These are phyloP conservation scores for Galaxea fascicularis DNA, from an alignment of 92 coral and sea anemone genomes.

Conservation along the genomic window DNA sequence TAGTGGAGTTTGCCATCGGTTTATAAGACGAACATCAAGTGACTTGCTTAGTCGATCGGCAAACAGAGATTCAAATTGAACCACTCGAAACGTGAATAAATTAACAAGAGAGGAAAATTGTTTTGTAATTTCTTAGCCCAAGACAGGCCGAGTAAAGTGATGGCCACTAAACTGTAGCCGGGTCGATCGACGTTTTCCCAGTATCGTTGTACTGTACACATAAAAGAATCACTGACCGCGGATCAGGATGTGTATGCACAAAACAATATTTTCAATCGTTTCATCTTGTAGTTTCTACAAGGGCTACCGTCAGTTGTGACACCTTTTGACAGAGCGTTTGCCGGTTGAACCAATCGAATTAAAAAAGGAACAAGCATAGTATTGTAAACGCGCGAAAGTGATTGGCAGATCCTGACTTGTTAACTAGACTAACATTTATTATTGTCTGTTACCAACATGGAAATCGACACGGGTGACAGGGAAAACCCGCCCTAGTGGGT, in stretches of 20 bases:
- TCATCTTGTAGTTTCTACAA: conserved; percentile 97
- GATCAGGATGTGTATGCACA: conserved; percentile 80
- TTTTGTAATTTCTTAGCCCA: conserved; percentile 38
- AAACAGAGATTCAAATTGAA: conserved; percentile 79
- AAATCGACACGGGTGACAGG: conserved; percentile 98
- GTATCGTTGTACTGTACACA: conserved; percentile 72
- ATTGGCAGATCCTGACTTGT: conserved; percentile 98
- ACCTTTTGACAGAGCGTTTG: conserved; percentile 93
- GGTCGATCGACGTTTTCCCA: conserved; percentile 36
- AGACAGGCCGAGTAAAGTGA: conserved; percentile 52
- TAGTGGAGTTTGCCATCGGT: conserved; percentile 86
- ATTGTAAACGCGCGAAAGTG: conserved; percentile 93
- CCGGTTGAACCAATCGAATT: conserved; percentile 98
- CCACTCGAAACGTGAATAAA: conserved; percentile 82
- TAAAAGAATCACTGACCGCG: conserved; percentile 73
- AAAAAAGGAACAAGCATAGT: conserved; percentile 98
- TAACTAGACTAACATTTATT: conserved; percentile 99
- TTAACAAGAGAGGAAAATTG: conserved; percentile 56
- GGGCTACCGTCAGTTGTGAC: conserved; percentile 97
- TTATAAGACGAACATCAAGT: conserved; percentile 58
- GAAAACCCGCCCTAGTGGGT: conserved; percentile 99
- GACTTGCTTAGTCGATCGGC: conserved; percentile 47
- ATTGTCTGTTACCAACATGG: conserved; percentile 98
- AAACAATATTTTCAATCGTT: conserved; percentile 88
- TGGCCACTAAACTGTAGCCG: conserved; percentile 42